Evolutionary conservation across 2,888 invertebrate genomes (phyloP), one percentile per base, ranked within the genome.

Genomic region (Idaea biselata): DNA sequence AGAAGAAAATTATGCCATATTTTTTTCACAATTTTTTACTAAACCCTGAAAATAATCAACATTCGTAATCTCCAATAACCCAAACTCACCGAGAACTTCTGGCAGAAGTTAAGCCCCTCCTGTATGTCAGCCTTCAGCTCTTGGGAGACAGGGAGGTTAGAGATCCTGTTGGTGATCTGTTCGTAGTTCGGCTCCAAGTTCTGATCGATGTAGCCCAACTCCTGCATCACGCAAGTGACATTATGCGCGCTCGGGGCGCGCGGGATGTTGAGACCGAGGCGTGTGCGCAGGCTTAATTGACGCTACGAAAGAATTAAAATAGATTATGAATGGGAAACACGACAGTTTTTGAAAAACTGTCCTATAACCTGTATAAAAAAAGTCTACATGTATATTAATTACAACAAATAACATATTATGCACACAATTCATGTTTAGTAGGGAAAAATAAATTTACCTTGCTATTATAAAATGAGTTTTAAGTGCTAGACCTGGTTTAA

Each of bases 141-240:
- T 8, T 88, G 91, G 2, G 94, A 86, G 0, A 95, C 93, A 0
- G 95, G 95, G 17, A 95, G 82, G 72, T 93, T 93, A 73, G 87
- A 90, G 77, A 95, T 94, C 60, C 95, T 84, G 72, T 94, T 93
- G 0, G 93, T 91, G 76, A 95, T 95, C 81, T 93, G 94, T 44
- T 91, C 93, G 77, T 93, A 95, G 83, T 95, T 95, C 0, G 95
- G 95, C 74, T 95, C 95, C 73, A 95, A 84, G 78, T 94, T 94
- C 68, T 93, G 80, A 78, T 95, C 95, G 72, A 95, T 89, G 83
- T 95, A 95, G 60, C 95, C 95, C 0, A 95, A 89, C 77, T 95
- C 95, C 76, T 95, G 95, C 95, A 95, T 95, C 54, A 95, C 94
- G 79, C 95, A 95, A 0, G 95, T 95, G 25, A 95, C 94, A 83